These are phyloP conservation scores for Ormyrus pomaceus DNA, from an alignment of 2,888 invertebrate genomes.

Conservation along the genomic window DNA sequence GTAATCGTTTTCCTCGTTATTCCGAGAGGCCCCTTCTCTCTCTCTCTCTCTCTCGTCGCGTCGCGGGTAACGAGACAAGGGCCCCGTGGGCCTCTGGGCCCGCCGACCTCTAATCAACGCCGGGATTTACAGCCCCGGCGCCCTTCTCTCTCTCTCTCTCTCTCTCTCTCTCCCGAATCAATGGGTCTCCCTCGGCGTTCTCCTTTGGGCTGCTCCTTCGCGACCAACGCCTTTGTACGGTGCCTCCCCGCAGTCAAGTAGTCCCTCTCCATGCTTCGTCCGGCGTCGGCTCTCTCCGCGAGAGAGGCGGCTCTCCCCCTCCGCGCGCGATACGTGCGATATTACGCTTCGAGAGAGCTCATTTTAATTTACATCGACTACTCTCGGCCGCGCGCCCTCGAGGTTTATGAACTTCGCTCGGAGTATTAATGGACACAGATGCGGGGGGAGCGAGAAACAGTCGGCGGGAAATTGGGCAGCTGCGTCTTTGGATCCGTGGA, in stretches of 20 bases:
- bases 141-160: slow-evolving; percentile 9
- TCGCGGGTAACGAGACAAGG: slow-evolving; percentile 40
- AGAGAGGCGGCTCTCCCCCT: too few relatives aligned
- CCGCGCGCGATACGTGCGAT: too few relatives aligned
- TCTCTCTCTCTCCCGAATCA: slow-evolving; percentile 17
- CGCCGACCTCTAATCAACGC: slow-evolving; percentile 71
- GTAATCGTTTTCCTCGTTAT: slow-evolving; percentile 49
- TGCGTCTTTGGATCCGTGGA: too few relatives aligned
- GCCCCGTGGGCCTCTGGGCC: neutral
- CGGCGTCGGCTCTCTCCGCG: slow-evolving; percentile 1
- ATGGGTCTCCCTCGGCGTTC: neutral
- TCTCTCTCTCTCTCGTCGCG: neutral
- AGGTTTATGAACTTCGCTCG: too few relatives aligned
- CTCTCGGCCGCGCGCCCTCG: too few relatives aligned
- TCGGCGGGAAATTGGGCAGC: too few relatives aligned
- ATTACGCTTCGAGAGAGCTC: too few relatives aligned
- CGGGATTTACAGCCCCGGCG: slow-evolving; percentile 64
- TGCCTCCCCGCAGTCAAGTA: slow-evolving; percentile 30
- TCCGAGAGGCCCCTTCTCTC: neutral
- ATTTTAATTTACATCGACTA: too few relatives aligned
- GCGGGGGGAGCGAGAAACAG: too few relatives aligned
- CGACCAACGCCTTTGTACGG: neutral
- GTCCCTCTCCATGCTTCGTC: slow-evolving; percentile 52
- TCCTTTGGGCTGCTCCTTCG: slow-evolving; percentile 2
- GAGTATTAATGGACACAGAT: too few relatives aligned